Conservation (phyloP, 2,113 vertebrate genomes). For the Odocoileus virginianus region DNA sequence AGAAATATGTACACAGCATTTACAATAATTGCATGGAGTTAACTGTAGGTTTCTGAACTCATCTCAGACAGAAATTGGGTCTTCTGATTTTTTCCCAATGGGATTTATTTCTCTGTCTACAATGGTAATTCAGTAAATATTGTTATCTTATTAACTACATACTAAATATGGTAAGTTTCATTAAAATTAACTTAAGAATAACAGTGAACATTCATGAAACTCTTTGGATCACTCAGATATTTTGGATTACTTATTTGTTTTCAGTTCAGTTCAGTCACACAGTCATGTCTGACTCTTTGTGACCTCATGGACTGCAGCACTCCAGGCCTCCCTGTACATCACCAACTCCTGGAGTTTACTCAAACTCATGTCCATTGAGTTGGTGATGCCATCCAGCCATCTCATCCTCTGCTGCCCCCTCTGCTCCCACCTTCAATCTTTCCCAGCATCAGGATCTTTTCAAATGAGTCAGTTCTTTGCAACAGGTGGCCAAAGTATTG, state of each 20-base stretch:
- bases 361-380: not conserved
- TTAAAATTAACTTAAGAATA: not conserved
- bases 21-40: not conserved
- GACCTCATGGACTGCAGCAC: not conserved
- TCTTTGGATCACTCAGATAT: not conserved
- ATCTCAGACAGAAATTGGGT: not conserved
- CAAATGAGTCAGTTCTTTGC: not conserved
- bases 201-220: not conserved
- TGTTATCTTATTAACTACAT: not conserved
- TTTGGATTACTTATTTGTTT: not conserved
- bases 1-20: not conserved
- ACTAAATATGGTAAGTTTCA: not conserved
- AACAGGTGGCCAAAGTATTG: not conserved
- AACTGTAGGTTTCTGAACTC: not conserved
- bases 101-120: not conserved
- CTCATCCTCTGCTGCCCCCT: not conserved
- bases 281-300: not conserved
- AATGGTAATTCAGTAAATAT: not conserved
- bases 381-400: not conserved
- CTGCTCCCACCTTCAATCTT: not conserved
- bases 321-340: not conserved
- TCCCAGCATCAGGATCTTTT: not conserved
- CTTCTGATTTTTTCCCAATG: not conserved
- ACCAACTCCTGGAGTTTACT: accelerated
- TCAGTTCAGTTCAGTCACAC: not conserved